A percentile compares a stretch with the other conserved stretches of the same genome.
Conservation (phyloP, 2,113 vertebrate genomes). For the Spilogale gracilis region DNA sequence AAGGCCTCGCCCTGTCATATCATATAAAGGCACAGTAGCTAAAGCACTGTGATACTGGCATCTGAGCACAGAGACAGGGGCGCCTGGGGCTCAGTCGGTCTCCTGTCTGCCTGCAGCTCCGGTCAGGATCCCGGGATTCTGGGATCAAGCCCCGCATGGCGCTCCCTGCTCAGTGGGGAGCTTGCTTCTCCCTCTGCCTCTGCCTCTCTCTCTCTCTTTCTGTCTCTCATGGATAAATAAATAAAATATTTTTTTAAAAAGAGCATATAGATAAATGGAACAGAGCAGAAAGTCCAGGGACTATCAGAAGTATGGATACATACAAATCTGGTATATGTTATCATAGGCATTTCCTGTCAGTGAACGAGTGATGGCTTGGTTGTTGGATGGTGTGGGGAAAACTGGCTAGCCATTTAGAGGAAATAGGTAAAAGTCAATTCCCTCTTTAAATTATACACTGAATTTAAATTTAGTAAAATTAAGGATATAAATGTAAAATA, state of each 20-base stretch:
- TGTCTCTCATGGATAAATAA: too few relatives aligned
- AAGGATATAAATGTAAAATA: background rate
- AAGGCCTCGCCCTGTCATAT: background rate
- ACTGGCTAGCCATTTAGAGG: background rate
- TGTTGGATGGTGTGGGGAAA: background rate
- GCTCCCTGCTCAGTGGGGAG: too few relatives aligned
- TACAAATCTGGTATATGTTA: background rate
- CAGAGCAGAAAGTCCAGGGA: background rate
- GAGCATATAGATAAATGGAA: background rate
- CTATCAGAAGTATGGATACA: background rate
- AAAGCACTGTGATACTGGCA: background rate
- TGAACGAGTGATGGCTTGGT: background rate
- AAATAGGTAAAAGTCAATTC: background rate
- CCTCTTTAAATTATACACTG: background rate
- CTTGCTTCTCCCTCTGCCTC: too few relatives aligned
- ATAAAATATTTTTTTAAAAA: too few relatives aligned
- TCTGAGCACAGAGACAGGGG: too few relatives aligned
- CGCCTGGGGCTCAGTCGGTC: too few relatives aligned
- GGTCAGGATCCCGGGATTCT: too few relatives aligned
- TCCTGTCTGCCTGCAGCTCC: too few relatives aligned
- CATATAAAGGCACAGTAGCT: background rate
- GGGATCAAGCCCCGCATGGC: too few relatives aligned
- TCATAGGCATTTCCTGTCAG: background rate
- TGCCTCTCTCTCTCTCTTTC: too few relatives aligned
- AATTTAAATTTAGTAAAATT: slow-evolving; percentile 7